A percentile compares a stretch with the other conserved stretches of the same genome.
Evolutionary conservation across 2,113 vertebrate genomes (phyloP).

Genomic region (Phylloscopus whistleri): DNA sequence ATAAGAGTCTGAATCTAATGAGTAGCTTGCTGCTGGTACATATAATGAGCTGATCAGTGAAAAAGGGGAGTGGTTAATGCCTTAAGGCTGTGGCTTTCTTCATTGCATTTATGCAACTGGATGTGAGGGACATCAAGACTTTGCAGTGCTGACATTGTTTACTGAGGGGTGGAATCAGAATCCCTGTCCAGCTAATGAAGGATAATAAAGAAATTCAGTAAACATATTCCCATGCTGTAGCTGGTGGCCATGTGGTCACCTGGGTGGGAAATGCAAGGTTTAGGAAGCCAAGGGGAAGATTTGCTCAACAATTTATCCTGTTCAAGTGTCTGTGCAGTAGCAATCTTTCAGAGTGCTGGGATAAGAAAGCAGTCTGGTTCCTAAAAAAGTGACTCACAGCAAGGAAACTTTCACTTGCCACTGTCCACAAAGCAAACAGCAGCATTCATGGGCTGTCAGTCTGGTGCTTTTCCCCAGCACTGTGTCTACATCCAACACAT

Average conservation of each 20-base stretch:
- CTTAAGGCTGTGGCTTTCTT: background rate
- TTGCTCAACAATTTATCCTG: background rate
- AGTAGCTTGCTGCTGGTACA: slow-evolving; percentile 56
- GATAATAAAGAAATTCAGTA: background rate
- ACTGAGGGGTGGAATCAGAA: background rate
- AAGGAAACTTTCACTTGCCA: background rate
- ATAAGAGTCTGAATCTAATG: slow-evolving; percentile 64
- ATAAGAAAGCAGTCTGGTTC: background rate
- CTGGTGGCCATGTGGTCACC: background rate
- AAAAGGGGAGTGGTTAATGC: background rate
- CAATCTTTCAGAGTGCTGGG: background rate
- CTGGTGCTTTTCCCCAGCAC: background rate
- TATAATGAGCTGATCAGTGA: slow-evolving; percentile 67
- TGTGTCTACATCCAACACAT: background rate
- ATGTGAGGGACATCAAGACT: background rate
- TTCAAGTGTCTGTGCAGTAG: background rate
- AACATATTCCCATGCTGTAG: background rate
- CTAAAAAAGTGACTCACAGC: background rate
- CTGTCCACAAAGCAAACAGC: background rate
- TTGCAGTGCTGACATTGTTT: background rate
- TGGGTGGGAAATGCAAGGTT: background rate
- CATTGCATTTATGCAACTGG: background rate
- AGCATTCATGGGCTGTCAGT: background rate
- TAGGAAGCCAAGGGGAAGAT: background rate
- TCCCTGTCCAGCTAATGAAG: background rate